A percentile compares a stretch with the other conserved stretches of the same genome.
Conservation (phyloP, 1,140 invertebrate species). For the Pentalonia nigronervosa region DNA sequence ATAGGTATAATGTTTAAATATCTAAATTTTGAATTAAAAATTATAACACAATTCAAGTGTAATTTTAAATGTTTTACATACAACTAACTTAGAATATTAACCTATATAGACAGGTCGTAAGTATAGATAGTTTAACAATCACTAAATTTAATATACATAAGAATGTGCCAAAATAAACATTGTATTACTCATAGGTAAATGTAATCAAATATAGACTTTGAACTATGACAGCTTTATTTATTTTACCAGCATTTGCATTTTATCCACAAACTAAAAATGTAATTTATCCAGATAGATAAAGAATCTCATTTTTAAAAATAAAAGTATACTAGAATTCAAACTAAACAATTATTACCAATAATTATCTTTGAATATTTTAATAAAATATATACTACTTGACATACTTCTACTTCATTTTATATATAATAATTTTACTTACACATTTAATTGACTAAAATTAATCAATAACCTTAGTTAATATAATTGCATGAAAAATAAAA, state of each 20-base stretch:
- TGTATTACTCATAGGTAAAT: no score
- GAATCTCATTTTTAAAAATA: neutral
- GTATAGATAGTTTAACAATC: no score
- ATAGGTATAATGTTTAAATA: no score
- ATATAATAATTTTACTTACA: neutral
- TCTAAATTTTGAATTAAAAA: no score
- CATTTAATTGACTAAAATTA: neutral
- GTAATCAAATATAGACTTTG: no score
- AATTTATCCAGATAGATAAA: neutral
- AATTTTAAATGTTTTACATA: no score
- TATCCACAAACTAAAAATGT: neutral
- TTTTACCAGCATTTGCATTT: neutral
- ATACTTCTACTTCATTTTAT: neutral
- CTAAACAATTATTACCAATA: neutral
- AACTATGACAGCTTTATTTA: no score
- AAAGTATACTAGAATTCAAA: neutral
- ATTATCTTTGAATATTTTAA: neutral
- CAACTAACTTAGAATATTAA: no score
- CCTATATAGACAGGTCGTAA: no score
- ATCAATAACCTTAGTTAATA: neutral
- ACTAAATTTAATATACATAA: no score
- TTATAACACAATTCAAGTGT: no score
- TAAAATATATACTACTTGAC: neutral
- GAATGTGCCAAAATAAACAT: no score
- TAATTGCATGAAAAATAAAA: neutral